Evolutionary conservation across 2,797 vertebrate genomes (phyloP).

Genomic region (Notamacropus eugenii): DNA sequence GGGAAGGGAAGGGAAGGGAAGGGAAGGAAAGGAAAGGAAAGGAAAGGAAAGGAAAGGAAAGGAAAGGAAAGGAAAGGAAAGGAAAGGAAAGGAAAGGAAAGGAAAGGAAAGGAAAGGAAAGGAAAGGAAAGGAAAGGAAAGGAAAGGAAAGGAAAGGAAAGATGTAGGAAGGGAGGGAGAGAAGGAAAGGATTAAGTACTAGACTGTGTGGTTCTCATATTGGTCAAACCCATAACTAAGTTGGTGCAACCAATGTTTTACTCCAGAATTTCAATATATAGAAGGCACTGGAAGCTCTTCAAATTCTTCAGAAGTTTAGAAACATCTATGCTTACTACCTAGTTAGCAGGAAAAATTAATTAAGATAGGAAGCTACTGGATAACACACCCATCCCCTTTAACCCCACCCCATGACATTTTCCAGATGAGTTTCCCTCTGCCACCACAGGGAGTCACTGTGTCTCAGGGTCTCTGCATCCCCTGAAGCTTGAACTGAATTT

Average conservation of each 20-base stretch:
- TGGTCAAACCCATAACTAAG: neutral
- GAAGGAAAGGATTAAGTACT: neutral
- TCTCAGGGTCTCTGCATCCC: neutral
- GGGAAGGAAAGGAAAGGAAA: too few relatives aligned
- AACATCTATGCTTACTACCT: neutral
- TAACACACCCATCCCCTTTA: neutral
- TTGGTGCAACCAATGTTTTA: neutral
- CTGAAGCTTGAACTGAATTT: neutral
- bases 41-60: too few relatives aligned
- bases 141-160: accelerated
- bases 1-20: too few relatives aligned
- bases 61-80: accelerated
- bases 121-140: neutral
- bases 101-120: accelerated
- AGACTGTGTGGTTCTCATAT: neutral
- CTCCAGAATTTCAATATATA: neutral
- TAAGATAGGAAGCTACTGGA: neutral
- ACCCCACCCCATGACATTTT: neutral
- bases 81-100: too few relatives aligned
- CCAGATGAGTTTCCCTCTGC: neutral
- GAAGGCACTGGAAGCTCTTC: neutral
- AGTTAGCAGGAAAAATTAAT: neutral
- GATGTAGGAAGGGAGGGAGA: neutral
- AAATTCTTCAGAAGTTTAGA: neutral
- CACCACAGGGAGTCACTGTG: neutral